These are phyloP conservation scores for Tarsius wallacei DNA, from an alignment of 2,797 vertebrate species.

Conservation along the genomic window DNA sequence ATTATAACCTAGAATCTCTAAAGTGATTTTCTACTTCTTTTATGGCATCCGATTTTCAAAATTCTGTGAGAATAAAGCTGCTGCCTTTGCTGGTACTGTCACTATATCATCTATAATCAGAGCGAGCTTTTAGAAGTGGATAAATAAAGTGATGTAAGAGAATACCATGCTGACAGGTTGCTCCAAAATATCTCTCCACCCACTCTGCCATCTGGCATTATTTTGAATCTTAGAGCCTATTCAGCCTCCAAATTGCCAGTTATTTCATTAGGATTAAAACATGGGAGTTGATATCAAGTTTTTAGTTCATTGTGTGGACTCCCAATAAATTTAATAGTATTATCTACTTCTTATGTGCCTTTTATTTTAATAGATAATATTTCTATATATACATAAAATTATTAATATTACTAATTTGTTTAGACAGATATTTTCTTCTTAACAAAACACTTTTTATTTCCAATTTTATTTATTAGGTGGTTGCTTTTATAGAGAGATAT, in stretches of 20 bases:
- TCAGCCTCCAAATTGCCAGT: neutral
- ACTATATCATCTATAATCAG: neutral
- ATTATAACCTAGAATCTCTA: neutral
- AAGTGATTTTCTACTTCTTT: neutral
- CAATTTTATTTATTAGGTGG: neutral
- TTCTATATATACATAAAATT: neutral
- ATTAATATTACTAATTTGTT: neutral
- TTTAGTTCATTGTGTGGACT: neutral
- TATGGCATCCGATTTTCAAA: neutral
- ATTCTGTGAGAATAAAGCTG: neutral
- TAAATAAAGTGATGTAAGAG: neutral
- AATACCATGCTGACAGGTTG: neutral
- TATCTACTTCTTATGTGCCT: neutral
- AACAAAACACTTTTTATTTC: neutral
- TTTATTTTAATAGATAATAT: neutral
- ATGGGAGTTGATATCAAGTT: neutral
- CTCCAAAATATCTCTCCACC: neutral
- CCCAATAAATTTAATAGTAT: neutral
- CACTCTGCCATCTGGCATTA: conserved; percentile 34
- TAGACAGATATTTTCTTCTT: neutral
- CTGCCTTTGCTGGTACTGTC: neutral
- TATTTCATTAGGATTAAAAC: conserved; percentile 37
- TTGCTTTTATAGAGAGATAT: neutral
- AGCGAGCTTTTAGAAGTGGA: conserved; percentile 11
- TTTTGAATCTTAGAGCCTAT: neutral